phyloP scores from a whole-genome alignment of 2,113 vertebrate species.

The Kryptolebias marmoratus region DNA sequence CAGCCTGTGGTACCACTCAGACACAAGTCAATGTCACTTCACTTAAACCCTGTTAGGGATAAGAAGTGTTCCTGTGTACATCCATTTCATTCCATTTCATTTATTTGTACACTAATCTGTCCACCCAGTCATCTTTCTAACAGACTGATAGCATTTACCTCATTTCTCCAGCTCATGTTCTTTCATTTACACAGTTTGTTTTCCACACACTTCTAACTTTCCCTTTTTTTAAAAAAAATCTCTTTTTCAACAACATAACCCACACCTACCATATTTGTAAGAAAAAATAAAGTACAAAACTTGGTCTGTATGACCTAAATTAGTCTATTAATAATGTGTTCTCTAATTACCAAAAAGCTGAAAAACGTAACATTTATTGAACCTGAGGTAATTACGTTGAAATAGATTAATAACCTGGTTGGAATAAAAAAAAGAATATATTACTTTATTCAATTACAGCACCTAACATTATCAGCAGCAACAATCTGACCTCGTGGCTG shows the following conservation, averaged over 20 bases:
- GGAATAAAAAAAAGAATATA: slow-evolving; percentile 5
- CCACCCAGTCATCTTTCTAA: slow-evolving; percentile 11
- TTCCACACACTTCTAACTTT: neutral
- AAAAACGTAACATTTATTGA: slow-evolving; percentile 2
- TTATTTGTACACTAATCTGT: slow-evolving; percentile 14
- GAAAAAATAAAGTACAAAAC: too few species aligned
- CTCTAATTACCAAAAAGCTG: slow-evolving; percentile 18
- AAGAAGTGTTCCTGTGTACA: slow-evolving; percentile 14
- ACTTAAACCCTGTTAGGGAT: slow-evolving; percentile 30
- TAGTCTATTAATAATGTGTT: slow-evolving; percentile 11
- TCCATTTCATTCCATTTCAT: slow-evolving; percentile 12
- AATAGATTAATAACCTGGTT: neutral
- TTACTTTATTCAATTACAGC: slow-evolving; percentile 11
- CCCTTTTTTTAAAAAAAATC: neutral
- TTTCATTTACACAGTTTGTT: slow-evolving; percentile 31
- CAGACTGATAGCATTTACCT: neutral
- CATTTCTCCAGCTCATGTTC: neutral
- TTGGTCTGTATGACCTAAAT: neutral
- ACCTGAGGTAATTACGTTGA: neutral
- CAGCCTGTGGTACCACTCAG: slow-evolving; percentile 58
- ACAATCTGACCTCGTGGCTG: neutral
- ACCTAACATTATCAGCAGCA: slow-evolving; percentile 6
- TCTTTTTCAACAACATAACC: neutral
- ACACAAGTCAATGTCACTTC: slow-evolving; percentile 58
- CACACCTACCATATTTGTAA: too few species aligned